These are phyloP conservation scores for Pelobates fuscus DNA, from an alignment of 2,113 vertebrate genomes.

Conservation along the genomic window DNA sequence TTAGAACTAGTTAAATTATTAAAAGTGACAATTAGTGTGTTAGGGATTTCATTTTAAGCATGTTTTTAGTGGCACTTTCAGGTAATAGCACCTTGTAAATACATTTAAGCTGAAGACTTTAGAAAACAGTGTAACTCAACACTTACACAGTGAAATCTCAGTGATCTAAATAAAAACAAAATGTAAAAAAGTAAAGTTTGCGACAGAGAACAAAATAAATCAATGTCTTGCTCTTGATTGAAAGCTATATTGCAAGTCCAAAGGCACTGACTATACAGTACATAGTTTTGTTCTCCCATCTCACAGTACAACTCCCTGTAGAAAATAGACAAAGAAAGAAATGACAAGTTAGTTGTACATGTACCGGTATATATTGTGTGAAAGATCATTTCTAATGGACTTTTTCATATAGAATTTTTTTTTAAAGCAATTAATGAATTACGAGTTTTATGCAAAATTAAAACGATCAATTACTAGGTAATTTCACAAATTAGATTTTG, in stretches of 20 bases:
- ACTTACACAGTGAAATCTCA: background rate
- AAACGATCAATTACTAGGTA: too few relatives aligned
- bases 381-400: too few relatives aligned
- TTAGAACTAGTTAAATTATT: constrained; percentile 35
- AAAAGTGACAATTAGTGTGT: constrained; percentile 21
- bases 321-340: background rate
- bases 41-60: background rate
- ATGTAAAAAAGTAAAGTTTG: background rate
- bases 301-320: constrained; percentile 87
- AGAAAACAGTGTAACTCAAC: background rate
- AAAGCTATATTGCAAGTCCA: constrained; percentile 79
- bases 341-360: background rate
- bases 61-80: constrained; percentile 42
- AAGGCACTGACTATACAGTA: constrained; percentile 91
- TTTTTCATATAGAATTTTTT: too few relatives aligned
- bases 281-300: constrained; percentile 93
- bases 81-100: constrained; percentile 37
- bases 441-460: too few relatives aligned
- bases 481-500: too few relatives aligned
- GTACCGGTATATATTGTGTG: too few relatives aligned
- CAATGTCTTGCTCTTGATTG: background rate
- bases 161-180: constrained; percentile 9
- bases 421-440: too few relatives aligned
- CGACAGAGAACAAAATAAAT: constrained; percentile 24
- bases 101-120: constrained; percentile 1